Conservation (phyloP, 2,797 vertebrate species). For the Protosalanx chinensis region DNA sequence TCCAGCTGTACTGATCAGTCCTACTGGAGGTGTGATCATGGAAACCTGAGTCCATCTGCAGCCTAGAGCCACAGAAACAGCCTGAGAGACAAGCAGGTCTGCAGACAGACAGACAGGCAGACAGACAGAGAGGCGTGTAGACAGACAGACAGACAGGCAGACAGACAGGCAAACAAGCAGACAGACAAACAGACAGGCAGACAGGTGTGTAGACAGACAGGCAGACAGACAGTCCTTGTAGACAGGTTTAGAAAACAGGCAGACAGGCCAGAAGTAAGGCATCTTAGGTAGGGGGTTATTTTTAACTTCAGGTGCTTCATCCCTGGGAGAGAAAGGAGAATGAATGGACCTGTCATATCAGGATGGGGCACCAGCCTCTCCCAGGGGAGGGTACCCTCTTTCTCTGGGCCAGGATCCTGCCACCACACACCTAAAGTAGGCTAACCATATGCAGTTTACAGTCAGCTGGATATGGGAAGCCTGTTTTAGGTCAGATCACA, state of each 20-base stretch:
- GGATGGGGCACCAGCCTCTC: slow-evolving; percentile 51
- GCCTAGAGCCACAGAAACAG: slow-evolving; percentile 69
- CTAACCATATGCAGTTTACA: too few species aligned
- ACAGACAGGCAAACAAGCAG: too few species aligned
- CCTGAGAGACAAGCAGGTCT: slow-evolving; percentile 3
- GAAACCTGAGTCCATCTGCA: not conserved
- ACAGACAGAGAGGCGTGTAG: too few species aligned
- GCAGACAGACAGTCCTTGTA: not conserved
- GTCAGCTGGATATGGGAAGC: too few species aligned
- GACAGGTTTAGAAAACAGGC: not conserved
- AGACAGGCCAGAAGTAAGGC: not conserved
- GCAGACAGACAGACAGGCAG: not conserved
- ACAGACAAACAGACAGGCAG: too few species aligned
- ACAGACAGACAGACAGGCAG: not conserved
- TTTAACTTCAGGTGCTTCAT: slow-evolving; percentile 75
- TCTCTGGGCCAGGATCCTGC: slow-evolving; percentile 14
- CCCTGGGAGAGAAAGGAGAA: slow-evolving; percentile 57
- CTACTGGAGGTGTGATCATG: not conserved
- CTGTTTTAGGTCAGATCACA: not conserved
- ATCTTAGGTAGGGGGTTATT: slow-evolving; percentile 71
- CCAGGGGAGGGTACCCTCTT: slow-evolving; percentile 62
- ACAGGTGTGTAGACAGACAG: not conserved
- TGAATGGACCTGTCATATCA: slow-evolving; percentile 64
- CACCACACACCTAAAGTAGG: slow-evolving; percentile 14
- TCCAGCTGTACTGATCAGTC: too few species aligned